A percentile compares a stretch with the other conserved stretches of the same genome.
phyloP scores from a whole-genome alignment of 2,113 vertebrate species.

The Lampris megalopsis region DNA sequence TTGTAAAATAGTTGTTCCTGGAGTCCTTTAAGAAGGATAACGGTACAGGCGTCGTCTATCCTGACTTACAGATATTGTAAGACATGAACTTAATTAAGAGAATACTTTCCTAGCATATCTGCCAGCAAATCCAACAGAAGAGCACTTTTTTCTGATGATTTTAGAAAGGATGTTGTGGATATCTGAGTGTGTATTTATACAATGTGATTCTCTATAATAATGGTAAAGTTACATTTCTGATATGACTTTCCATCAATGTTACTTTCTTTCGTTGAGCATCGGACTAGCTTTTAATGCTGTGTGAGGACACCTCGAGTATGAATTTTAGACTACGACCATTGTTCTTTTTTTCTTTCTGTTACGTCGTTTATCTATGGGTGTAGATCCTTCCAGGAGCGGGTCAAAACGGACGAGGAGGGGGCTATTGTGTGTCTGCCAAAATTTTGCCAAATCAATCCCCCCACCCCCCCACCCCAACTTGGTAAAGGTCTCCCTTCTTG shows the following conservation, averaged over 20 bases:
- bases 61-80: slow-evolving; percentile 59
- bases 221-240: slow-evolving; percentile 47
- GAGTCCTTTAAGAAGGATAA: slow-evolving; percentile 58
- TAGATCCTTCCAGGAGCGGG: slow-evolving; percentile 50
- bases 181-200: slow-evolving; percentile 73
- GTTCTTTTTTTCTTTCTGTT: slow-evolving; percentile 41
- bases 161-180: slow-evolving; percentile 66
- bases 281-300: slow-evolving; percentile 27
- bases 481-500: slow-evolving; percentile 48
- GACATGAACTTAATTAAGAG: slow-evolving; percentile 49
- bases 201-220: slow-evolving; percentile 55
- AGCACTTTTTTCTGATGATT: slow-evolving; percentile 83
- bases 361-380: slow-evolving; percentile 45
- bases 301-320: slow-evolving; percentile 50
- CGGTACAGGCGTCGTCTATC: slow-evolving; percentile 54
- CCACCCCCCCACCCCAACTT: slow-evolving; percentile 34
- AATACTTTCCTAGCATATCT: slow-evolving; percentile 81
- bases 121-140: slow-evolving; percentile 86
- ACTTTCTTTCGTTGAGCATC: slow-evolving; percentile 50
- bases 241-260: slow-evolving; percentile 61
- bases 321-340: slow-evolving; percentile 43
- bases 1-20: slow-evolving; percentile 52
- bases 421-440: slow-evolving; percentile 81
- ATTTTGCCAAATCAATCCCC: slow-evolving; percentile 76
- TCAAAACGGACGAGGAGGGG: slow-evolving; percentile 46